Percentiles rank a stretch among this genome's conserved stretches.
Conservation (phyloP, 2,888 invertebrate genomes). For the Argynnis bischoffii region DNA sequence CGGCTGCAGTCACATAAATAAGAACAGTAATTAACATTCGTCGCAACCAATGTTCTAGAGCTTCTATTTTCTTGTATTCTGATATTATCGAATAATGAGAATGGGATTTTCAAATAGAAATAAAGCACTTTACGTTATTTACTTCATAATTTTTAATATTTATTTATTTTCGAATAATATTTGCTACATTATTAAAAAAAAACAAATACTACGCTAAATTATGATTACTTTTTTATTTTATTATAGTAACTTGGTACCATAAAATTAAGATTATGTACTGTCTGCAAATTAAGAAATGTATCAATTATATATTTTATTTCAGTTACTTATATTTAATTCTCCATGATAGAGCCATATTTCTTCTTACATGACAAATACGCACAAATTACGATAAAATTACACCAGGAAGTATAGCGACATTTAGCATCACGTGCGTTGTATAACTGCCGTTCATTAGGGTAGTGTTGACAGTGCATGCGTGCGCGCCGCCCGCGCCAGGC, state of each 20-base stretch:
- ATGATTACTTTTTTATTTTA: too few species aligned
- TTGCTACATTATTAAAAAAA: too few species aligned
- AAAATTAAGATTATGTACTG: too few species aligned
- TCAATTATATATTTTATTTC: neutral
- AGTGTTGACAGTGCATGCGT: conserved; percentile 81
- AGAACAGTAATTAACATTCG: conserved; percentile 70
- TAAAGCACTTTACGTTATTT: too few species aligned
- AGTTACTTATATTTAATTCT: conserved; percentile 19
- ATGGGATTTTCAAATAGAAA: neutral
- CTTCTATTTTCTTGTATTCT: conserved; percentile 14
- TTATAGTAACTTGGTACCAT: too few species aligned
- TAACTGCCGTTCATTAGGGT: conserved; percentile 81
- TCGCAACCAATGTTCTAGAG: conserved; percentile 47
- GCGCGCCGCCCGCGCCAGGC: conserved; percentile 77
- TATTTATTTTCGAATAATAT: too few species aligned
- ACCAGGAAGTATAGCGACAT: conserved; percentile 74
- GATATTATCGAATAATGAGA: neutral
- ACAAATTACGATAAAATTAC: conserved; percentile 80
- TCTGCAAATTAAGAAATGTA: too few species aligned
- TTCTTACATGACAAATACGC: conserved; percentile 78
- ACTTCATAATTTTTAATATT: too few species aligned
- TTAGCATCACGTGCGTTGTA: conserved; percentile 79
- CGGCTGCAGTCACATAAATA: conserved; percentile 72
- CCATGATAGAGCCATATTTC: conserved; percentile 47
- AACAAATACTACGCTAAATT: too few species aligned